Evolutionary conservation across 1,140 invertebrate species (phyloP), one percentile per base, ranked within the genome.

Genomic region (Drosophila kepulauana): DNA sequence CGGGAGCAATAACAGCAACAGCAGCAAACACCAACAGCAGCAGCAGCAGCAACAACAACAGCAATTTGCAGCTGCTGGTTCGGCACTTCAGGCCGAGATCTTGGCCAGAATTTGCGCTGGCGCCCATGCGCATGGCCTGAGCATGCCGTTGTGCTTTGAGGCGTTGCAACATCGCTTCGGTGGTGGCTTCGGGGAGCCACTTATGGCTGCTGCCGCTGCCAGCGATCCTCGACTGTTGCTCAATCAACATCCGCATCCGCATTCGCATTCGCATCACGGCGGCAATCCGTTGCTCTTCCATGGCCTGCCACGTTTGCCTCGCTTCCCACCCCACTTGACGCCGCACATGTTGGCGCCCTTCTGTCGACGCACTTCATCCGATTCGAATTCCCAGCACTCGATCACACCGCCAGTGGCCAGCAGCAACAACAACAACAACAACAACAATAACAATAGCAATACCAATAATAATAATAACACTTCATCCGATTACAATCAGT

Each of bases 31-130:
- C 20, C 46, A 11, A 28, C 57, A 25, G 52, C 92, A 89, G 59
- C 63, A 75, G 49, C 51, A 10, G 45, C 28, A 2, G 28, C 28
- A 1, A 5, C 15, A 20, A 20, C 20, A 25, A 25, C 20, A 25
- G 3, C 20, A 25, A 25, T 25, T 25, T 25, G 20, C 20, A 25
- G 20, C 20, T 25, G 20, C 20, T 25, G 20, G 20, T 25, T 25
- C 20, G 20, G 20, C 20, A 25, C 92, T 96, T 25, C 95, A 96
- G 91, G 95, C 95, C n/a, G 97, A 98, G 82, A 95, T 98, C 52
- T 91, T 98, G 49, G 96, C 97, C 1, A 94, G 97, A 69, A 93
- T 98, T 5, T 98, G 78, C 35, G 95, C 96, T 4, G 96, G 97
- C 0, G 82, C 84, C 5, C 82, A 84, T 54, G 94, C 95, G 0